Base-by-base conservation (phyloP, 2,888 invertebrate genomes). In the Chalcosyrphus nemorum region DNA sequence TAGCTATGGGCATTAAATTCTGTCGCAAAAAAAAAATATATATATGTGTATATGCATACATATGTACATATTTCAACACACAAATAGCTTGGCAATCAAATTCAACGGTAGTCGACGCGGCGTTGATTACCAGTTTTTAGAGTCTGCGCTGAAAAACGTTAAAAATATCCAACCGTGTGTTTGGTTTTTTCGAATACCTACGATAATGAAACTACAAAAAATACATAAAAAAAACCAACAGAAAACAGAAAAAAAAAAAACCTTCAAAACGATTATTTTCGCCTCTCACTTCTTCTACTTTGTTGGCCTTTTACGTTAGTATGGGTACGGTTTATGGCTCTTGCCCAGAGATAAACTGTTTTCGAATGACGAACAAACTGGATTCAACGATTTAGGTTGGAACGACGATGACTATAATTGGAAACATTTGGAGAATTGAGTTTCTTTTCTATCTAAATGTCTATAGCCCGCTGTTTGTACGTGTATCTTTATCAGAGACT, bases 321-420 rank as follows among this genome's bases (percentile, higher is more conserved):
- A 21, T 61, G 15, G n/a, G 76, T 72, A 52, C n/a, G 45, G 17
- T 81, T 77, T 71, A 71, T 65, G 71, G 65, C 71, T 50, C 41
- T 45, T 63, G 21, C 15, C 4, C 4, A 24, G 27, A 81, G 71
- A 76, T 81, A 81, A 76, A 81, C 65, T 72, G 65, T 81, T 81
- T 81, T 81, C 81, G 81, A 81, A 77, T 77, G 76, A 77, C 81
- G 71, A 77, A 81, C 57, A 81, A 81, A 81, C 81, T 77, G 70
- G 71, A 81, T 81, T 71, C 50, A 32, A 57, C 32, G 61, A 61
- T 43, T 66, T 59, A 45, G 65, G 71, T 72, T 77, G 59, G 72
- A 77, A 72, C 76, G 77, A 71, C 75, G 70, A 65, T 72, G 71
- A 65, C 77, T 81, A 72, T 71, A 81, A 81, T 81, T 72, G 81